Conservation (phyloP, 2,113 vertebrate genomes). For the Chamaetylas fuelleborni region DNA sequence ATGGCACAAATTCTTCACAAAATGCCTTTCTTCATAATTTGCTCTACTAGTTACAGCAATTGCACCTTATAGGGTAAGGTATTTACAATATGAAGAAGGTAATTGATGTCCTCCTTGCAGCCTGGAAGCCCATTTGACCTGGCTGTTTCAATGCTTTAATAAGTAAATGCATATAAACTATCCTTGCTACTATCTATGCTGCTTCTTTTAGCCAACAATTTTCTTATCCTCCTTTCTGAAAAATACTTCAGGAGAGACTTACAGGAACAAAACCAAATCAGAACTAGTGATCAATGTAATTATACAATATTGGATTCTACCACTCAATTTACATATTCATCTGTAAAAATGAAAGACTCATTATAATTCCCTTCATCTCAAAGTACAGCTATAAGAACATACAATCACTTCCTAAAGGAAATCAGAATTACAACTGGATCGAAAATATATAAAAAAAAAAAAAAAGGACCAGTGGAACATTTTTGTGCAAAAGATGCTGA, state of each 20-base stretch:
- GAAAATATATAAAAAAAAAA: not conserved
- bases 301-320: slow-evolving; percentile 20
- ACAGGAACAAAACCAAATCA: not conserved
- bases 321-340: not conserved
- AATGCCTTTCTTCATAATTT: not conserved
- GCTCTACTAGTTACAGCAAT: not conserved
- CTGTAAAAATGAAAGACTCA: not conserved
- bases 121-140: not conserved
- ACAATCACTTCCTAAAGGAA: slow-evolving; percentile 5
- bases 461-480: not conserved
- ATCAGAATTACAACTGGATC: not conserved
- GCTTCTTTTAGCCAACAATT: not conserved
- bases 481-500: not conserved
- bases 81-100: not conserved
- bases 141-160: not conserved
- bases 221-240: not conserved
- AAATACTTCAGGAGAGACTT: not conserved
- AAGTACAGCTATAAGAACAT: not conserved
- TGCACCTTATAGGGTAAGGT: not conserved
- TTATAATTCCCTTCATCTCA: not conserved
- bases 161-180: not conserved
- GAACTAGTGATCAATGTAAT: slow-evolving; percentile 9
- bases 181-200: not conserved
- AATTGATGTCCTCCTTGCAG: not conserved
- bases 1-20: not conserved